Evolutionary conservation across 2,888 invertebrate species (phyloP), one percentile per base, ranked within the genome.

Genomic region (Gymnoscelis rufifasciata): DNA sequence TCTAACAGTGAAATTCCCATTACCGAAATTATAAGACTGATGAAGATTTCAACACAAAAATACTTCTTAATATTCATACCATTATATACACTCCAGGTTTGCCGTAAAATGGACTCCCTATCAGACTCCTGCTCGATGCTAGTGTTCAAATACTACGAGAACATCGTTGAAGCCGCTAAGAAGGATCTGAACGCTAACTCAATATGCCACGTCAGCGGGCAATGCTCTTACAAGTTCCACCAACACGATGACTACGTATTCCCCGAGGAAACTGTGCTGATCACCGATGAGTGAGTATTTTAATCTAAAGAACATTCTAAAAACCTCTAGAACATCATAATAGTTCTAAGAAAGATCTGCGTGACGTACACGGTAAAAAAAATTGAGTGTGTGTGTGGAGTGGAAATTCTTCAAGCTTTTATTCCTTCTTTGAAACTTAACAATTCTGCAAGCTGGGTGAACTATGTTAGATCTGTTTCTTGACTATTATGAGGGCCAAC

Each of bases 91-190:
- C 1, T 35, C 7, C 88, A 64, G 88, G 63, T 91, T 1, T 96
- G 97, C 74, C 92, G 93, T 35, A 82, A 90, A 46, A 75, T 93
- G 66, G 91, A 92, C 39, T 93, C 93, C 2, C 91, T 93, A 33
- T 93, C 95, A 0, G 96, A 96, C 78, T 93, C 93, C 6, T 97
- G 97, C 68, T 90, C 93, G 31, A 92, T 92, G 68, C 90, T 93
- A 8, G 89, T 94, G 23, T 83, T 94, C 49, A 91, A 90, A 12
- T 91, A 96, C 73, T 94, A 94, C 79, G 91, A 92, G 62, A 90
- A 91, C 35, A 92, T 96, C 47, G 91, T 94, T 54, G 77, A 83
- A 4, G 91, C 91, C 42, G 58, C 94, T 2, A 80, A 90, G 59
- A 75, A 89, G 36, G 90, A 92, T 63, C 82, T 95, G 33, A 90